phyloP scores from a whole-genome alignment of 1,140 invertebrate genomes.

The Mizuhopecten yessoensis region DNA sequence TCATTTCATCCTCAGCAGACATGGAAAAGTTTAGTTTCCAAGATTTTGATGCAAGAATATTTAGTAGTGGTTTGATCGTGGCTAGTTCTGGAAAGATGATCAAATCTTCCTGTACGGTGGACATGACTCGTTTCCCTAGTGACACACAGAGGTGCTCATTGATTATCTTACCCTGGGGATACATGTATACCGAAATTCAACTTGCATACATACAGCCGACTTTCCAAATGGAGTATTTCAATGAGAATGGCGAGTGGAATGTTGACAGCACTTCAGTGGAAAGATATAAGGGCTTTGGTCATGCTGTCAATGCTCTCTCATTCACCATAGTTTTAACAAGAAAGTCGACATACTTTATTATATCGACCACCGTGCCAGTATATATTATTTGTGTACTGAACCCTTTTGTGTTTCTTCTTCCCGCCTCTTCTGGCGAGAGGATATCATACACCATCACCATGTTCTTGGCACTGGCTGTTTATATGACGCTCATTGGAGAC shows the following conservation, averaged over 20 bases:
- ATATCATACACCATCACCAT: constrained; percentile 73
- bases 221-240: neutral
- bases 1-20: neutral
- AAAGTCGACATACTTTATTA: constrained; percentile 55
- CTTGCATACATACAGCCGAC: neutral
- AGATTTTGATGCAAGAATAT: neutral
- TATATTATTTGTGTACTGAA: constrained; percentile 69
- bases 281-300: too few relatives aligned
- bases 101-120: neutral
- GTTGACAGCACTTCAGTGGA: neutral
- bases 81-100: neutral
- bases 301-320: neutral
- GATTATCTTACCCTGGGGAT: neutral
- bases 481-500: constrained; percentile 69
- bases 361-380: constrained; percentile 69
- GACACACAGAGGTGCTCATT: constrained; percentile 47
- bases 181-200: neutral
- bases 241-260: neutral
- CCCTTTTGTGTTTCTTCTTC: constrained; percentile 70
- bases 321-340: constrained; percentile 36
- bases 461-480: constrained; percentile 71
- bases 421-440: constrained; percentile 71
- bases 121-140: constrained; percentile 50
- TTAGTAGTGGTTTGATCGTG: neutral
- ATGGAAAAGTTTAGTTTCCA: neutral